phyloP scores from a whole-genome alignment of 2,113 vertebrate genomes.

The Capreolus pygargus region DNA sequence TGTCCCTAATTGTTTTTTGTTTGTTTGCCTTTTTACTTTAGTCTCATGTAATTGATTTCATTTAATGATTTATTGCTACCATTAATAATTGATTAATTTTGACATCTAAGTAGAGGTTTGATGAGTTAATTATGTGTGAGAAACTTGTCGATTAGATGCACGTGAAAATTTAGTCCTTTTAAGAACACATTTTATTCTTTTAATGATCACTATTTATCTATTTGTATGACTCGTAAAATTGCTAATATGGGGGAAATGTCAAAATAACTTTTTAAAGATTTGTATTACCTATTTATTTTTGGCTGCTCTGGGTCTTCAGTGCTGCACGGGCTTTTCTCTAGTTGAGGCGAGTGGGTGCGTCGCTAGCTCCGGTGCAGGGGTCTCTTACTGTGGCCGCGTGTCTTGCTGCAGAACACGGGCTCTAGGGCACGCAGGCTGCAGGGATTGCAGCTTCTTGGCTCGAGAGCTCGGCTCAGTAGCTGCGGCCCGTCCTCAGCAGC shows the following conservation, averaged over 20 bases:
- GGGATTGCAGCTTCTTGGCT: not conserved
- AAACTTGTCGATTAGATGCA: not conserved
- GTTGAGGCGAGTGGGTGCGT: rapidly evolving
- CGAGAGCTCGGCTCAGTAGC: not conserved
- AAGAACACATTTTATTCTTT: not conserved
- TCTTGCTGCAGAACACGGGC: rapidly evolving
- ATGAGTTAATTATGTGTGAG: not conserved
- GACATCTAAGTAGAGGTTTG: not conserved
- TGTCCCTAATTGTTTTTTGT: not conserved
- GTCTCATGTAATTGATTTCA: not conserved
- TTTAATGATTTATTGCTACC: not conserved
- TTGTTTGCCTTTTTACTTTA: not conserved
- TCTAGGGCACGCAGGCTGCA: rapidly evolving
- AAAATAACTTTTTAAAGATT: not conserved
- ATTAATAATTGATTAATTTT: not conserved
- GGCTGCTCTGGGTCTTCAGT: not conserved
- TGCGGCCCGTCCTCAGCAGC: rapidly evolving
- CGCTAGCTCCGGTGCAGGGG: not conserved
- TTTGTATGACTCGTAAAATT: not conserved
- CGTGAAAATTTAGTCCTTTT: not conserved
- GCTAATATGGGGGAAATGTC: not conserved
- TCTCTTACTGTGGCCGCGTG: rapidly evolving
- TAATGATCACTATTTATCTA: not conserved
- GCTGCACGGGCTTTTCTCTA: not conserved
- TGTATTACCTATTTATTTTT: not conserved